Conservation (phyloP, 2,113 vertebrate species). For the Myotis lucifugus region DNA sequence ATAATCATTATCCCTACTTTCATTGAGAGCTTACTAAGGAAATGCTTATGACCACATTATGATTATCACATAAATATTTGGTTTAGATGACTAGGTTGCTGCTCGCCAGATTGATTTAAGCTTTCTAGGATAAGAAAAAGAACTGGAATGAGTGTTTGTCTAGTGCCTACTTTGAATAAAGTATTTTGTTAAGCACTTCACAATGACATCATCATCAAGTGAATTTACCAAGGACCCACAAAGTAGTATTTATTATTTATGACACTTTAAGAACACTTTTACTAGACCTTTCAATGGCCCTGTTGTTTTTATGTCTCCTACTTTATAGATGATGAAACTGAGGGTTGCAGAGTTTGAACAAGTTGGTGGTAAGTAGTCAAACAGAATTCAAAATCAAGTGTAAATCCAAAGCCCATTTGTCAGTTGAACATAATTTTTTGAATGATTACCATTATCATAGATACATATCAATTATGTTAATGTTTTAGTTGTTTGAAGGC, state of each 20-base stretch:
- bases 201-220: neutral
- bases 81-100: neutral
- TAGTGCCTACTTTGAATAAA: neutral
- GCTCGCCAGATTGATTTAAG: neutral
- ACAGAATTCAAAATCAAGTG: neutral
- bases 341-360: neutral
- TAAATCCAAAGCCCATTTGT: neutral
- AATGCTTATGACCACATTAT: neutral
- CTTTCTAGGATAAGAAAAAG: neutral
- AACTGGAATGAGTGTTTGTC: neutral
- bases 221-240: neutral
- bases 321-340: neutral
- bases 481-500: neutral
- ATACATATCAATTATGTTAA: neutral
- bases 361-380: neutral
- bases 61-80: neutral
- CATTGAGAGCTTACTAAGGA: neutral
- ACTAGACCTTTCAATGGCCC: neutral
- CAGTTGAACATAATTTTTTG: slow-evolving; percentile 9
- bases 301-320: neutral
- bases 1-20: neutral
- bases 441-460: neutral
- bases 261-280: neutral
- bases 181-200: neutral
- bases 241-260: neutral